phyloP scores from a whole-genome alignment of 2,888 invertebrate species.

The Yponomeuta evonymella region DNA sequence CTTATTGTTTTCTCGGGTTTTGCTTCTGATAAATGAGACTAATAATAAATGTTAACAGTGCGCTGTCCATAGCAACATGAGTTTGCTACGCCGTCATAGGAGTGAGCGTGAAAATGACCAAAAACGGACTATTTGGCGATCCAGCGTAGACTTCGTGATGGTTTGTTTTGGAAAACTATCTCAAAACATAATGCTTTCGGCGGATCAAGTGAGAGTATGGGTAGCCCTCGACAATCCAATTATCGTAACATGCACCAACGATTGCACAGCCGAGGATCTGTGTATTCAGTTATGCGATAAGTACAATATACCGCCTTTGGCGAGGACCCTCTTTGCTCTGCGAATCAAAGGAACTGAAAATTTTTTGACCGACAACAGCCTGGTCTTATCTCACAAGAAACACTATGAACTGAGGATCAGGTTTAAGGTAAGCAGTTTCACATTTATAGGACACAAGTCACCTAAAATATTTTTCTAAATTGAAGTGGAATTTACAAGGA shows the following conservation, averaged over 20 bases:
- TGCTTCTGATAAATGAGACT: background rate
- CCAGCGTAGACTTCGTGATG: background rate
- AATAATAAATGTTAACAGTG: background rate
- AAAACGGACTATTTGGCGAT: background rate
- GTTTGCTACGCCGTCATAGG: background rate
- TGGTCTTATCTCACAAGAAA: constrained; percentile 63
- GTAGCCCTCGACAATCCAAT: constrained; percentile 60
- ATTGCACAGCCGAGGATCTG: constrained; percentile 80
- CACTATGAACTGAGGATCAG: constrained; percentile 87
- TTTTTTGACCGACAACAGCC: constrained; percentile 81
- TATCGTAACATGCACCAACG: constrained; percentile 58
- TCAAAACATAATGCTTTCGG: constrained; percentile 32
- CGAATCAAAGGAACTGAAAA: constrained; percentile 78
- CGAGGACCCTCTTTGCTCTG: constrained; percentile 86
- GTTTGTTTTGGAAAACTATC: constrained; percentile 29
- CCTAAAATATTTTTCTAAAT: constrained; percentile 4
- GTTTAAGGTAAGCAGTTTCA: constrained; percentile 76
- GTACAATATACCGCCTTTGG: constrained; percentile 84
- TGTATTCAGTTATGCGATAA: constrained; percentile 82
- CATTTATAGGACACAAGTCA: background rate
- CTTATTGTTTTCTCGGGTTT: background rate
- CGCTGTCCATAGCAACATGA: background rate
- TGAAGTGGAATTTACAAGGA: background rate
- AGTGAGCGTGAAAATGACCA: background rate
- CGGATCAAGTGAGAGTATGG: constrained; percentile 47